These are phyloP conservation scores for Tyto alba DNA, from an alignment of 2,113 vertebrate species.

Conservation along the genomic window DNA sequence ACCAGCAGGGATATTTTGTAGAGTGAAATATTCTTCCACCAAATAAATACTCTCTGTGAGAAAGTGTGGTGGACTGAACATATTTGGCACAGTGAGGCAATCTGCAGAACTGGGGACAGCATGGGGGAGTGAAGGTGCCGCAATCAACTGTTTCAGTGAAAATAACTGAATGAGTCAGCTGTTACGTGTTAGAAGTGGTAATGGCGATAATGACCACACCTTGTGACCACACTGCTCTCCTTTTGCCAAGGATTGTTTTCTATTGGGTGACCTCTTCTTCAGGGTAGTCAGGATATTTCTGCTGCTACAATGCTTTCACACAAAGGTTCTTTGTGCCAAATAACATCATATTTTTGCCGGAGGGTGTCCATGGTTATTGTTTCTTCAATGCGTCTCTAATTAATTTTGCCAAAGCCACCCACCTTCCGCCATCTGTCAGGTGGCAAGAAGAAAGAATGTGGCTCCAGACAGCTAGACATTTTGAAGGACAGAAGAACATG, in stretches of 20 bases:
- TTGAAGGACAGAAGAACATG: not conserved
- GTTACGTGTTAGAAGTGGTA: not conserved
- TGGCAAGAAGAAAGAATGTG: not conserved
- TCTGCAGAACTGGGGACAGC: not conserved
- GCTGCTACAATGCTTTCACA: not conserved
- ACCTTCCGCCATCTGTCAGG: not conserved
- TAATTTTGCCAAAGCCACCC: constrained; percentile 19
- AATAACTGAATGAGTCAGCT: not conserved
- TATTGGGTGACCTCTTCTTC: not conserved
- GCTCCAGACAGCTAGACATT: not conserved
- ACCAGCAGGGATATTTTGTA: not conserved
- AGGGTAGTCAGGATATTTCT: not conserved
- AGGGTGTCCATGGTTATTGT: not conserved
- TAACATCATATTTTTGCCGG: not conserved
- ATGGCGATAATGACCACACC: not conserved
- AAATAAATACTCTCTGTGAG: not conserved
- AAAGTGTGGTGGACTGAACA: not conserved
- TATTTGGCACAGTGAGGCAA: not conserved
- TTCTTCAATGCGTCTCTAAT: not conserved
- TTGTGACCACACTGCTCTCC: not conserved
- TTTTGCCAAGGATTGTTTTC: not conserved
- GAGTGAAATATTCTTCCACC: not conserved
- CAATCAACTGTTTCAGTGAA: not conserved
- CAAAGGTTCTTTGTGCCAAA: not conserved
- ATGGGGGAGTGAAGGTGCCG: not conserved